phyloP scores from a whole-genome alignment of 1,140 invertebrate species.

The Holotrichia oblita region DNA sequence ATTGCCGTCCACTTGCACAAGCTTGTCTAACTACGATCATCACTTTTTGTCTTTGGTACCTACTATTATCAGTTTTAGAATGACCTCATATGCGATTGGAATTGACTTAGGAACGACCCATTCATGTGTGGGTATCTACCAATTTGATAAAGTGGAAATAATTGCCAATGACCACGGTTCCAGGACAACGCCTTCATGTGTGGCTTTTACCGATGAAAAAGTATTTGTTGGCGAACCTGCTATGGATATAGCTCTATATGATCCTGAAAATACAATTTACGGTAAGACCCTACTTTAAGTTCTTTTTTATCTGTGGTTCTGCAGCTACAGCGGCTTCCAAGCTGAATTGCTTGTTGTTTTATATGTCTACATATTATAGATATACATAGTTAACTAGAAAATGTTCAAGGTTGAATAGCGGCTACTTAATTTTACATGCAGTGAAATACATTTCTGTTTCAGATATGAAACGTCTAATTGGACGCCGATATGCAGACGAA shows the following conservation, averaged over 20 bases:
- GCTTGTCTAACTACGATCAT: background rate
- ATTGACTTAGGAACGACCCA: slow-evolving; percentile 75
- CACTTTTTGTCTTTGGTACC: background rate
- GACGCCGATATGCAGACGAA: background rate
- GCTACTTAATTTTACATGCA: background rate
- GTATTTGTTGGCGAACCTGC: slow-evolving; percentile 95
- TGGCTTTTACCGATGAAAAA: slow-evolving; percentile 94
- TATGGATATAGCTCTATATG: slow-evolving; percentile 96
- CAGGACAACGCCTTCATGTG: slow-evolving; percentile 95
- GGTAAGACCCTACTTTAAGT: slow-evolving; percentile 44
- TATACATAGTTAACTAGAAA: no score
- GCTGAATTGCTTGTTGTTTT: no score
- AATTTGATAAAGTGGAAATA: slow-evolving; percentile 72
- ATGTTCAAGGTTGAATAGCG: no score
- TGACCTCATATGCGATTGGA: slow-evolving; percentile 87
- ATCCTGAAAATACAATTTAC: slow-evolving; percentile 95
- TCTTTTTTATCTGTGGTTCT: no score
- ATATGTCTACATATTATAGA: no score
- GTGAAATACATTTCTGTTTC: background rate
- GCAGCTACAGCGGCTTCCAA: no score
- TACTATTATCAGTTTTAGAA: background rate
- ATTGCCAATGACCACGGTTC: slow-evolving; percentile 96
- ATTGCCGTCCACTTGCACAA: no score
- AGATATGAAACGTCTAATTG: slow-evolving; percentile 30
- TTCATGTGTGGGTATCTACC: slow-evolving; percentile 78